A percentile compares a stretch with the other conserved stretches of the same genome.
Evolutionary conservation across 2,113 vertebrate genomes (phyloP).

Genomic region (Dromiciops gliroides): DNA sequence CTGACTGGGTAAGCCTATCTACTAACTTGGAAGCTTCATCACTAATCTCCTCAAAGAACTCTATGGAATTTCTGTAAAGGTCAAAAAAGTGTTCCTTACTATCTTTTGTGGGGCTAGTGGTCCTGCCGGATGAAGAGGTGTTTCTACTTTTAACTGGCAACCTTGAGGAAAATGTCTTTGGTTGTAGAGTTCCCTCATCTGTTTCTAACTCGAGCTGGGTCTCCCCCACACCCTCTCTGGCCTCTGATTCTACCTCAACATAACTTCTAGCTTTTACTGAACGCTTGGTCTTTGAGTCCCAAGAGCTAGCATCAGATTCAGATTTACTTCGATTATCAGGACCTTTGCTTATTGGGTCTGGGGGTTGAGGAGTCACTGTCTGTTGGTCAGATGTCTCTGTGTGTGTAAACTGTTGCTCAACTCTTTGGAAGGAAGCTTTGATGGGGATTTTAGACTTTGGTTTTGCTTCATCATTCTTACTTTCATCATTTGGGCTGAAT

Average conservation of each 20-base stretch:
- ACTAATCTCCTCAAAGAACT: slow-evolving; percentile 97
- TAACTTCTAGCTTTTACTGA: slow-evolving; percentile 90
- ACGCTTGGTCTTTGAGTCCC: slow-evolving; percentile 85
- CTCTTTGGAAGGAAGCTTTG: slow-evolving; percentile 86
- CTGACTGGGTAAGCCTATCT: slow-evolving; percentile 92
- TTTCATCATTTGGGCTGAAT: slow-evolving; percentile 82
- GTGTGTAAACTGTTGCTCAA: slow-evolving; percentile 68
- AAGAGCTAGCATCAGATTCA: slow-evolving; percentile 89
- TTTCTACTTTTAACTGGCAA: slow-evolving; percentile 92
- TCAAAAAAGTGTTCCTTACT: slow-evolving; percentile 89
- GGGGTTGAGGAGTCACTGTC: slow-evolving; percentile 79
- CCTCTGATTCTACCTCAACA: slow-evolving; percentile 88
- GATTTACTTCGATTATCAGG: slow-evolving; percentile 90
- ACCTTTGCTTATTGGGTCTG: slow-evolving; percentile 78
- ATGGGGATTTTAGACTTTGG: slow-evolving; percentile 96
- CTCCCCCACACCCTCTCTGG: slow-evolving; percentile 83
- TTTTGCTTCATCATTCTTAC: slow-evolving; percentile 83
- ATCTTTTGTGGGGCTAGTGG: slow-evolving; percentile 85
- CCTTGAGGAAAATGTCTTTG: slow-evolving; percentile 91
- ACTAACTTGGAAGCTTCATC: slow-evolving; percentile 96
- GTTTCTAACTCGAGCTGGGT: slow-evolving; percentile 84
- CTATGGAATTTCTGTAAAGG: slow-evolving; percentile 90
- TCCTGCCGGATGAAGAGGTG: slow-evolving; percentile 78
- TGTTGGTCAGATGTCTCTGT: slow-evolving; percentile 77
- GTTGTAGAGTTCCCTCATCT: slow-evolving; percentile 85